phyloP scores from a whole-genome alignment of 2,888 invertebrate species.

The Eumerus sabulonum region DNA sequence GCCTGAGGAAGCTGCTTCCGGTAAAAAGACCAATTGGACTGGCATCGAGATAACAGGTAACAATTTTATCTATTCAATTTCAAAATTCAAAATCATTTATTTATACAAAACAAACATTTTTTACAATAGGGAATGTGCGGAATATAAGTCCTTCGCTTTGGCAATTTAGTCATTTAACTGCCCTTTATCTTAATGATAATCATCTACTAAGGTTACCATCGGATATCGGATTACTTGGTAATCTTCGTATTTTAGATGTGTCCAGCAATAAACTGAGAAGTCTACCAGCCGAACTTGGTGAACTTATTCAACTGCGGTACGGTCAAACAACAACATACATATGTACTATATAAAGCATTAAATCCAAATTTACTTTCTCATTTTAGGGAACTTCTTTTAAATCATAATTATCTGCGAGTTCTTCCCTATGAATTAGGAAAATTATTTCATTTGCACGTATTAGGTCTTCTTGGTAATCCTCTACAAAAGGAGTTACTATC shows the following conservation, averaged over 20 bases:
- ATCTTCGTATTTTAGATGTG: conserved; percentile 93
- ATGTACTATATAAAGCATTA: background rate
- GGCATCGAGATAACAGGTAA: conserved; percentile 91
- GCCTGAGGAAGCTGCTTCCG: conserved; percentile 93
- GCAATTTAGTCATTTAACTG: conserved; percentile 94
- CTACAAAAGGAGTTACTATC: conserved; percentile 94
- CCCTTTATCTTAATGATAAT: conserved; percentile 97
- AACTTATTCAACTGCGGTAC: conserved; percentile 95
- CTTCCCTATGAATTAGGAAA: conserved; percentile 98
- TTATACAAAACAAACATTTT: conserved; percentile 9
- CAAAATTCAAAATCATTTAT: conserved; percentile 6
- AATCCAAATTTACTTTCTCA: conserved; percentile 32
- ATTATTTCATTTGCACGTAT: conserved; percentile 95
- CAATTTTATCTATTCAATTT: background rate
- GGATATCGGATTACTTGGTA: conserved; percentile 91
- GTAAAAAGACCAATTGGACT: conserved; percentile 95
- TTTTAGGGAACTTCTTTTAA: conserved; percentile 92
- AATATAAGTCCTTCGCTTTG: conserved; percentile 96
- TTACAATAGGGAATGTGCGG: conserved; percentile 90
- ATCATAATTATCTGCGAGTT: conserved; percentile 95
- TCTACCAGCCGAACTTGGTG: conserved; percentile 97
- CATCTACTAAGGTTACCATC: conserved; percentile 93
- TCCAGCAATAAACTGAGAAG: conserved; percentile 96
- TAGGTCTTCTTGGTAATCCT: conserved; percentile 96
- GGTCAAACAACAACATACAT: conserved; percentile 7